Base-by-base conservation (phyloP, 1,140 invertebrate species). In the Pantala flavescens region DNA sequence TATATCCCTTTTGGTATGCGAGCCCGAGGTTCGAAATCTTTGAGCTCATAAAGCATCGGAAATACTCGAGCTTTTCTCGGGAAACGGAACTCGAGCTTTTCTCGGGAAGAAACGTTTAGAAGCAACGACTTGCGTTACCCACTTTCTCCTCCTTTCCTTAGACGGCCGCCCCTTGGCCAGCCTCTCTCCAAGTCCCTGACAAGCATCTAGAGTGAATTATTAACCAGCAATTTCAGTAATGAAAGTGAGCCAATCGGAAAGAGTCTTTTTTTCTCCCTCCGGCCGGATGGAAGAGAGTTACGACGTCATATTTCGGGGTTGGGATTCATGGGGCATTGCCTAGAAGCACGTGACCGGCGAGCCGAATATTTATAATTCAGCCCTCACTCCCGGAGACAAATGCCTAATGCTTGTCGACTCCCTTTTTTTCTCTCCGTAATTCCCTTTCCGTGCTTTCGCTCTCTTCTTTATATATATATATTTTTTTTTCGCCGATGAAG, bases 221-320 rank as follows among this genome's bases (percentile, higher is more conserved):
- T 63, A 63, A 63, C 49, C 49, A 63, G 49, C 49, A 63, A 63
- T 63, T 63, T 63, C 49, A 63, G 49, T 63, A 63, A 63, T 63
- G 49, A 63, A 63, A 63, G 49, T 12, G 49, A 21, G 49, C 49
- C 49, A 63, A 63, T 63, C 49, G 49, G 49, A 63, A 63, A 63
- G 49, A 63, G 49, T 63, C 49, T 63, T 63, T 63, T 63, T 63
- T 21, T 36, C 28, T 14, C n/a, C 49, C 49, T 63, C 49, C 49
- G 12, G 3, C 28, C 14, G 49, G 49, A 63, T 63, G 49, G 12
- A 63, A 12, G 49, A 63, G 49, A 63, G 49, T 63, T 63, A 63
- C 49, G 49, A 63, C 49, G 49, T 21, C 49, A 63, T 63, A 63
- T 63, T 63, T 63, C 49, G 49, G 49, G 49, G 49, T 63, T 63